phyloP scores from a whole-genome alignment of 2,113 vertebrate species.

The Orientallactaga bullata region DNA sequence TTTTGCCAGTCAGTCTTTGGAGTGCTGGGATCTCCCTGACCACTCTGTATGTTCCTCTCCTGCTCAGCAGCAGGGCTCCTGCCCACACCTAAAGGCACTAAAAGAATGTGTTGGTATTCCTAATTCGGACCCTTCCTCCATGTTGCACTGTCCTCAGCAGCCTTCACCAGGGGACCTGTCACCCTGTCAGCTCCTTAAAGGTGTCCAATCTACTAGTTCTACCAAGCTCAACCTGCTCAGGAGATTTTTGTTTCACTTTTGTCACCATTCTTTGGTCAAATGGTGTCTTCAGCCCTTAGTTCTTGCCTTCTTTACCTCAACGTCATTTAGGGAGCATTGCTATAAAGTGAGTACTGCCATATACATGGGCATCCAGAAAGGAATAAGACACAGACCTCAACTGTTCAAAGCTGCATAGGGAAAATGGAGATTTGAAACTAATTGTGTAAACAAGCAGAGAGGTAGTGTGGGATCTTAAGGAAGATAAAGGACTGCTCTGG shows the following conservation, averaged over 20 bases:
- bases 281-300: background rate
- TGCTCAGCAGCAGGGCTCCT: background rate
- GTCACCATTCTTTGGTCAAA: slow-evolving; percentile 27
- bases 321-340: background rate
- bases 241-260: background rate
- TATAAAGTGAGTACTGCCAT: slow-evolving; percentile 12
- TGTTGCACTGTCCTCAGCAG: background rate
- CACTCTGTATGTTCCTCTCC: background rate
- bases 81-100: background rate
- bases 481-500: background rate
- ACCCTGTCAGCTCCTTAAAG: background rate
- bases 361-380: background rate
- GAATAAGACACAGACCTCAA: background rate
- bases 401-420: slow-evolving; percentile 2
- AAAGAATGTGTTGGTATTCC: background rate
- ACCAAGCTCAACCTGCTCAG: background rate
- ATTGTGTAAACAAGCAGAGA: background rate
- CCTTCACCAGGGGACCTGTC: background rate
- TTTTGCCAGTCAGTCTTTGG: background rate
- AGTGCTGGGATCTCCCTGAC: background rate
- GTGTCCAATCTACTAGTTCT: background rate
- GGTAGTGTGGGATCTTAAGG: background rate
- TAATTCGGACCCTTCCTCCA: slow-evolving; percentile 5
- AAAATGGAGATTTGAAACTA: slow-evolving; percentile 28
- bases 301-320: slow-evolving; percentile 4